Evolutionary conservation across 2,888 invertebrate species (phyloP).

Genomic region (Crepidodera aurea): DNA sequence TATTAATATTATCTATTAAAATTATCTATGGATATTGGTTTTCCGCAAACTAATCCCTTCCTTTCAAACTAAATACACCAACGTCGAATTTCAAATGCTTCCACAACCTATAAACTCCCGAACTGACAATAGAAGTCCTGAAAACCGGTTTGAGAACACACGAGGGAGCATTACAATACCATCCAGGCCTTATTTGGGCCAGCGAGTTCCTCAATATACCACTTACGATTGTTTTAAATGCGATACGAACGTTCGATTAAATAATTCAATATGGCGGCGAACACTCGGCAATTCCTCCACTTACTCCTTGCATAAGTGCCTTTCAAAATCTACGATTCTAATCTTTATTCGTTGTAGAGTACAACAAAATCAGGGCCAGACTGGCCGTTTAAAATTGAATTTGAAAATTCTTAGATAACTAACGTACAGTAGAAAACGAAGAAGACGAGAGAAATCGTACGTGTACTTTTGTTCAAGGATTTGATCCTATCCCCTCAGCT

Average conservation of each 20-base stretch:
- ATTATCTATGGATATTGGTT: too few species aligned
- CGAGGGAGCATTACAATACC: conserved; percentile 20
- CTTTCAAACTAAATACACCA: not conserved
- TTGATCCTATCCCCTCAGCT: not conserved
- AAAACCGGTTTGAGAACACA: conserved; percentile 16
- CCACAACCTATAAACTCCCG: not conserved
- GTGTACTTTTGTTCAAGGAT: not conserved
- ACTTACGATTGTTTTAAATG: conserved; percentile 39
- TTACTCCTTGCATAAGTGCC: conserved; percentile 24
- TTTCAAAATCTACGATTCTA: conserved; percentile 34
- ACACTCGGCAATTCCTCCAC: conserved; percentile 30
- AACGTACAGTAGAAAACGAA: not conserved
- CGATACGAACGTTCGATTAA: conserved; percentile 38
- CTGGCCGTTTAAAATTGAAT: not conserved
- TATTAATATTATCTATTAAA: too few species aligned
- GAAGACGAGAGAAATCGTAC: too few species aligned
- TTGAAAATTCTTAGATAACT: not conserved
- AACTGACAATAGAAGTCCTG: conserved; percentile 15
- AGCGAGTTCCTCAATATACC: conserved; percentile 30
- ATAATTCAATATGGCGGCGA: conserved; percentile 32
- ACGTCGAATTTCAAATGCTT: not conserved
- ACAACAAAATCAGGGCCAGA: not conserved
- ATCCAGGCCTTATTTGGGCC: conserved; percentile 20
- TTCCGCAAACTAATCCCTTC: too few species aligned
- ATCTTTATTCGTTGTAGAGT: conserved; percentile 21